Evolutionary conservation across 2,888 invertebrate species (phyloP).

Genomic region (Heliconius charithonia): DNA sequence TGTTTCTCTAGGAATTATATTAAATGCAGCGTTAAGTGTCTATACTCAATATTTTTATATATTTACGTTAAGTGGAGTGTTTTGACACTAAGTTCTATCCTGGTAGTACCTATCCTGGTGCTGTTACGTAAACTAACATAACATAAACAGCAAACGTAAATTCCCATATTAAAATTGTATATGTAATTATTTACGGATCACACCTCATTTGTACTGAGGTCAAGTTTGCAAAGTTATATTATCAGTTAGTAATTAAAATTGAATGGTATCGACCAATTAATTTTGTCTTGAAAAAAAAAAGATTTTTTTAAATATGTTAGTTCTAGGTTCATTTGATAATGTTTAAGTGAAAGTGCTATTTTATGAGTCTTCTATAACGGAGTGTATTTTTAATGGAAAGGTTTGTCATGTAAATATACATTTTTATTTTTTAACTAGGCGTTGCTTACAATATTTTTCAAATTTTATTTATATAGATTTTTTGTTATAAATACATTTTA

Average conservation of each 20-base stretch:
- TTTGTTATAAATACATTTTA: too few species aligned
- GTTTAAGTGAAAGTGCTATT: background rate
- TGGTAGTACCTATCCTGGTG: too few species aligned
- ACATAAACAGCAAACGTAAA: background rate
- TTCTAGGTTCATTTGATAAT: too few species aligned
- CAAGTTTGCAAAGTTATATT: conserved; percentile 4
- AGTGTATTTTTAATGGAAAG: background rate
- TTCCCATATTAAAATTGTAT: background rate
- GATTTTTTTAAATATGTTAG: too few species aligned
- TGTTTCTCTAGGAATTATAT: too few species aligned
- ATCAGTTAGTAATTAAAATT: background rate
- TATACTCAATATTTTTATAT: background rate
- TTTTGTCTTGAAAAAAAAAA: background rate
- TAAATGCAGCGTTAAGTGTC: too few species aligned
- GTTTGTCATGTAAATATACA: background rate
- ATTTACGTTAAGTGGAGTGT: background rate
- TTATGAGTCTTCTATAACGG: background rate
- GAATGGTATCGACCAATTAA: background rate
- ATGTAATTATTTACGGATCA: background rate
- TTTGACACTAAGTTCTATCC: background rate
- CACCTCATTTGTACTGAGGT: conserved; percentile 3
- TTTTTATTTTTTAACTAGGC: too few species aligned
- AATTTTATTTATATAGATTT: too few species aligned
- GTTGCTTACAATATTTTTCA: too few species aligned
- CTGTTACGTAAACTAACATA: background rate